Percentiles rank a stretch among this genome's conserved stretches.
Conservation (phyloP, 2,113 vertebrate species). For the Leucosticte australis region DNA sequence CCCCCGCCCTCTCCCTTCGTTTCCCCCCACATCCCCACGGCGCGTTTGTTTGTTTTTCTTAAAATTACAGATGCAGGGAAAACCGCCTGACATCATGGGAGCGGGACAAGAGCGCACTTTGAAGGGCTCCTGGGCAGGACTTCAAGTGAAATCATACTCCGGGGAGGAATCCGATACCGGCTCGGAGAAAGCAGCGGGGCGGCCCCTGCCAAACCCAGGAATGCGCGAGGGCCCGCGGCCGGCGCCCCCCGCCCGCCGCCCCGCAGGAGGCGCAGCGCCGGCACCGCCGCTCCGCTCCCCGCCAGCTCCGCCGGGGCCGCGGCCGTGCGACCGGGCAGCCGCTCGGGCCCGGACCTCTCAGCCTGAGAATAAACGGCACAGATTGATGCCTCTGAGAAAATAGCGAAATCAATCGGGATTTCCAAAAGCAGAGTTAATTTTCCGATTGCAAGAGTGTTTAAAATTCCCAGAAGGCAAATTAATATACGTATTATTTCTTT, state of each 20-base stretch:
- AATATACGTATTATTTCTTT: neutral
- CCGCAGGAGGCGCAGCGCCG: neutral
- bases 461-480: conserved; percentile 34
- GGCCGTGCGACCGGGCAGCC: too few species aligned
- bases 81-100: conserved; percentile 83
- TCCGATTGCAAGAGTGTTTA: neutral
- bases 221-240: conserved; percentile 73
- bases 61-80: conserved; percentile 81
- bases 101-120: conserved; percentile 77
- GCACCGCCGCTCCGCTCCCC: neutral
- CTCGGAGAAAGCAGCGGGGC: conserved; percentile 79
- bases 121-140: conserved; percentile 82
- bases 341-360: neutral
- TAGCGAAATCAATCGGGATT: neutral
- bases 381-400: neutral
- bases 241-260: conserved; percentile 55
- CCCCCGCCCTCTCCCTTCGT: neutral
- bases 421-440: neutral
- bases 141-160: conserved; percentile 85
- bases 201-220: conserved; percentile 78
- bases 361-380: neutral
- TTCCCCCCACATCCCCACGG: neutral
- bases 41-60: conserved; percentile 77
- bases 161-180: conserved; percentile 80
- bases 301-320: too few species aligned